Evolutionary conservation across 2,797 vertebrate genomes (phyloP).

Genomic region (Gadopsis bispinosus): DNA sequence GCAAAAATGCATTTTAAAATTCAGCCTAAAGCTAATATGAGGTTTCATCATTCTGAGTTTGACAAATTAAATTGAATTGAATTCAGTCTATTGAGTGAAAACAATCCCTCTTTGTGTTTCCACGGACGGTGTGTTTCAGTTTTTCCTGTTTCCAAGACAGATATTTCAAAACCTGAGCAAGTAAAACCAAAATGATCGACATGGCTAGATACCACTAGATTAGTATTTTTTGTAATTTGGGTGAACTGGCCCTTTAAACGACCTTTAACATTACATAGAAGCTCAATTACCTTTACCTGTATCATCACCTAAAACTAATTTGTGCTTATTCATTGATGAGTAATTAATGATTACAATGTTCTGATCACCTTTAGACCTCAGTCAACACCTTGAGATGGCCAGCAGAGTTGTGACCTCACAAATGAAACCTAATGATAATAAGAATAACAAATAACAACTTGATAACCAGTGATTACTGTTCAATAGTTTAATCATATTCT

Average conservation of each 20-base stretch:
- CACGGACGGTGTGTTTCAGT: no score
- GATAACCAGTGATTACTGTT: background rate
- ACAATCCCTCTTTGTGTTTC: no score
- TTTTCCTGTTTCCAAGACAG: background rate
- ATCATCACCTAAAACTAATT: background rate
- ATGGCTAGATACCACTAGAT: background rate
- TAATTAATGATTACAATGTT: background rate
- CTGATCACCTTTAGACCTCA: background rate
- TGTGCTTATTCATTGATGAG: background rate
- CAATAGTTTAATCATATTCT: background rate
- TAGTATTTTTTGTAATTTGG: background rate
- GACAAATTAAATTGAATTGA: background rate
- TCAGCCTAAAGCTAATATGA: background rate
- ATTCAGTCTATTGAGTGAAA: background rate
- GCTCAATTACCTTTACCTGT: background rate
- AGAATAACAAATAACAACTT: background rate
- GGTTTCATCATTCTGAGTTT: background rate
- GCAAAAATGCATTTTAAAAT: background rate
- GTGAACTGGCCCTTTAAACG: background rate
- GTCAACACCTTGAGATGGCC: background rate
- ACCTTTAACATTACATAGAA: background rate
- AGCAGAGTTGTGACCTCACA: background rate
- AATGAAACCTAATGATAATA: background rate
- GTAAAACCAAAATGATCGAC: background rate
- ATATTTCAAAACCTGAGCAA: background rate